A percentile compares a stretch with the other conserved stretches of the same genome.
Conservation (phyloP, 2,888 invertebrate genomes). For the Trachelus troglodyta region DNA sequence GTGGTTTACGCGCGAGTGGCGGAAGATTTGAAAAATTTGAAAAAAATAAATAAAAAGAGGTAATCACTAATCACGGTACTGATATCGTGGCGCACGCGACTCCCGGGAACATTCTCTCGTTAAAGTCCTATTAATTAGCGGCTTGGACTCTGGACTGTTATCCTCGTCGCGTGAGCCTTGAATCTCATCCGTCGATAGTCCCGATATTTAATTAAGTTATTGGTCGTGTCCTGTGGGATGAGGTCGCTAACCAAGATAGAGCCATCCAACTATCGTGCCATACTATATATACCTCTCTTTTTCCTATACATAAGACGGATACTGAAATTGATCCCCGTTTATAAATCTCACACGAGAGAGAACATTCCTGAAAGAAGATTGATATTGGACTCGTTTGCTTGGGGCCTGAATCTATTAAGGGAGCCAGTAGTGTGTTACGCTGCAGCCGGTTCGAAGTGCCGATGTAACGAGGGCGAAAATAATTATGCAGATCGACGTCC, state of each 20-base stretch:
- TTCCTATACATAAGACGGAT: neutral
- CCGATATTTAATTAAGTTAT: slow-evolving; percentile 44
- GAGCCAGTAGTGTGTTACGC: slow-evolving; percentile 13
- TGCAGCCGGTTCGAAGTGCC: slow-evolving; percentile 17
- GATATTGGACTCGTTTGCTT: slow-evolving; percentile 19
- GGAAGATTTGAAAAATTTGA: neutral
- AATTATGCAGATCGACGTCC: slow-evolving; percentile 31
- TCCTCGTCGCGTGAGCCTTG: neutral
- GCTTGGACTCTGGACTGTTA: neutral
- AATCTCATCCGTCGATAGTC: slow-evolving; percentile 5
- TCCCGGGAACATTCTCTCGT: slow-evolving; percentile 18
- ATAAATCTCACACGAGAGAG: neutral
- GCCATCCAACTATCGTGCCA: neutral
- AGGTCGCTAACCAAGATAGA: neutral
- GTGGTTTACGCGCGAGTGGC: neutral
- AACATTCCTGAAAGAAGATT: slow-evolving; percentile 15
- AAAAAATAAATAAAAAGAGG: neutral
- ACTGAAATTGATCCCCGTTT: neutral
- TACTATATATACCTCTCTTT: neutral
- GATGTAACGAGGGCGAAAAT: slow-evolving; percentile 38
- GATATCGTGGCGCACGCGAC: neutral
- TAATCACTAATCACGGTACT: neutral
- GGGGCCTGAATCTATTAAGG: slow-evolving; percentile 28
- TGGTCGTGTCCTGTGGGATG: slow-evolving; percentile 20
- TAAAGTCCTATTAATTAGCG: slow-evolving; percentile 46